These are phyloP conservation scores for Paedocypris sp. DNA, from an alignment of 2,113 vertebrate genomes.

Conservation along the genomic window DNA sequence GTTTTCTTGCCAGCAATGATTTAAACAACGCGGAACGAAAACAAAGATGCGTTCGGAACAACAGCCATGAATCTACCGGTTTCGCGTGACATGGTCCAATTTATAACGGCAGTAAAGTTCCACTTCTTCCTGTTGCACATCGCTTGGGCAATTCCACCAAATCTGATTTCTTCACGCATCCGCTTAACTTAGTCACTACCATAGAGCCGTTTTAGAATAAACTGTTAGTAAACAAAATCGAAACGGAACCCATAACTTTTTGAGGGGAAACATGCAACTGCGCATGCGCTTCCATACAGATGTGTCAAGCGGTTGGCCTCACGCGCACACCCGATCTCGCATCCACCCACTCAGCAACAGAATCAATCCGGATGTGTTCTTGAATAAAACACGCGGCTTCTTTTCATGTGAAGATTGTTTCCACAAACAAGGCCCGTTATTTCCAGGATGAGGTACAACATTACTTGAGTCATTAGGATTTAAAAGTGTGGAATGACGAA, in stretches of 20 bases:
- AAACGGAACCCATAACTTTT: no score
- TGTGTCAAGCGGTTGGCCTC: constrained; percentile 20
- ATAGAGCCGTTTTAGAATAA: neutral
- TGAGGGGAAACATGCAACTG: neutral
- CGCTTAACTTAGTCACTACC: neutral
- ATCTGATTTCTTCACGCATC: constrained; percentile 24
- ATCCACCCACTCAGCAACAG: constrained; percentile 20
- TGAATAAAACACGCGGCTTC: no score
- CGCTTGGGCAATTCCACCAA: constrained; percentile 19
- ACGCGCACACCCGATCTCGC: neutral
- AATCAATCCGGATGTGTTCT: neutral
- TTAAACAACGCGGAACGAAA: no score
- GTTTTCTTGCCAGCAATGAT: neutral
- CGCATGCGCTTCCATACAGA: constrained; percentile 41
- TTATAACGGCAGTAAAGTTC: constrained; percentile 15
- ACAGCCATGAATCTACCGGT: neutral
- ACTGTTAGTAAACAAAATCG: no score
- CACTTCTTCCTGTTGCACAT: constrained; percentile 7
- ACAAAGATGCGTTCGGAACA: neutral
- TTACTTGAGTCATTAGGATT: no score
- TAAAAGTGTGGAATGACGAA: no score
- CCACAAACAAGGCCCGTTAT: no score
- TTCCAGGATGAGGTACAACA: no score
- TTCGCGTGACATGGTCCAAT: constrained; percentile 30
- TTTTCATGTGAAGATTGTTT: no score